These are phyloP conservation scores for Macropis europaea DNA, from an alignment of 2,888 invertebrate genomes.

Conservation along the genomic window DNA sequence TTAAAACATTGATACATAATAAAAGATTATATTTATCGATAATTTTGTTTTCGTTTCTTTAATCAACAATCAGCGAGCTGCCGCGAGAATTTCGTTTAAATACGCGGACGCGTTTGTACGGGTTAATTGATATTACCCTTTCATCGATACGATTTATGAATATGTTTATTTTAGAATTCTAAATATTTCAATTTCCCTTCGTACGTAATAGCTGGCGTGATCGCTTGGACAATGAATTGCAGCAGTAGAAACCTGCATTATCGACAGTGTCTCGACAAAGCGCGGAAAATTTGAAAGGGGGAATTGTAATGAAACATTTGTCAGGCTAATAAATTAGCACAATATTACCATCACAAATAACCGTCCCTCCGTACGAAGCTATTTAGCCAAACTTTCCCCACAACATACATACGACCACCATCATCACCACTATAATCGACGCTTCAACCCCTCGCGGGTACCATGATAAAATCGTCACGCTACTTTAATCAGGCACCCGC, in stretches of 20 bases:
- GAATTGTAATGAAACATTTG: constrained; percentile 12
- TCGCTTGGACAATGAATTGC: not conserved
- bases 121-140: too few relatives aligned
- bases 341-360: constrained; percentile 39
- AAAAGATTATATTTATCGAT: not conserved
- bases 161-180: not conserved
- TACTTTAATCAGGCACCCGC: constrained; percentile 71
- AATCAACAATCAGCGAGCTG: not conserved
- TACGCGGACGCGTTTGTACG: too few relatives aligned
- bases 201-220: not conserved
- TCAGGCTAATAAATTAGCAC: constrained; percentile 6
- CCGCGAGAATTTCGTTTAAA: not conserved
- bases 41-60: not conserved
- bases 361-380: constrained; percentile 14
- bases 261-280: not conserved
- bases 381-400: constrained; percentile 37
- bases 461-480: constrained; percentile 74
- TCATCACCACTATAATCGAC: constrained; percentile 60
- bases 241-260: constrained; percentile 30
- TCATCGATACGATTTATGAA: not conserved
- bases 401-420: constrained; percentile 36
- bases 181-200: not conserved
- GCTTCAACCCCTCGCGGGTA: constrained; percentile 69
- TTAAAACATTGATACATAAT: not conserved
- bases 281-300: constrained; percentile 38